These are phyloP conservation scores for Cercopithecus mitis DNA, from an alignment of 2,797 vertebrate species.

Conservation along the genomic window DNA sequence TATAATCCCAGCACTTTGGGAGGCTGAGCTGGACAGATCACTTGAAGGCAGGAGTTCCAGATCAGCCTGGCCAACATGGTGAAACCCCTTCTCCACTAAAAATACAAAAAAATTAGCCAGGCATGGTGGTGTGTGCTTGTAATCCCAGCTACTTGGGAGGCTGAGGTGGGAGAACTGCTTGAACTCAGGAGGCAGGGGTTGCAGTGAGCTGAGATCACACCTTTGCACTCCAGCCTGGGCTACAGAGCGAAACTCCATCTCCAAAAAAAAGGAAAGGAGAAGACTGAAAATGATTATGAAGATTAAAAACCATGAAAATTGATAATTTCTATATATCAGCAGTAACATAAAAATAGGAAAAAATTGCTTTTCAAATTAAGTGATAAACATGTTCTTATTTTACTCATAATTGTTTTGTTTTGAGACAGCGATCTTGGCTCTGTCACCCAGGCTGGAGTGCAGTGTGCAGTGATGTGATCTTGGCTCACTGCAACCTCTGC, in stretches of 20 bases:
- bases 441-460: not conserved
- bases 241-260: not conserved
- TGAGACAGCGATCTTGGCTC: not conserved
- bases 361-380: no score
- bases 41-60: not conserved
- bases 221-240: no score
- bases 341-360: not conserved
- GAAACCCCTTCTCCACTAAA: no score
- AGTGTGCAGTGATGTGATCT: not conserved
- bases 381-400: not conserved
- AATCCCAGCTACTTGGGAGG: not conserved
- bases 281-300: not conserved
- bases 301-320: not conserved
- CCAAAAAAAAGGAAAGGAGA: not conserved
- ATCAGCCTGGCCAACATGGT: not conserved
- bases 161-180: not conserved
- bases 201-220: not conserved
- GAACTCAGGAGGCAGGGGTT: not conserved
- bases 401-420: not conserved
- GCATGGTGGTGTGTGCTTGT: not conserved
- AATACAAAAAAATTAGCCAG: no score
- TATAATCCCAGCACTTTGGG: not conserved
- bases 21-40: not conserved
- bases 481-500: not conserved
- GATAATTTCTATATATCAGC: not conserved